Percentiles rank a stretch among this genome's conserved stretches.
Evolutionary conservation across 2,113 vertebrate genomes (phyloP).

Genomic region (Eidolon helvum): DNA sequence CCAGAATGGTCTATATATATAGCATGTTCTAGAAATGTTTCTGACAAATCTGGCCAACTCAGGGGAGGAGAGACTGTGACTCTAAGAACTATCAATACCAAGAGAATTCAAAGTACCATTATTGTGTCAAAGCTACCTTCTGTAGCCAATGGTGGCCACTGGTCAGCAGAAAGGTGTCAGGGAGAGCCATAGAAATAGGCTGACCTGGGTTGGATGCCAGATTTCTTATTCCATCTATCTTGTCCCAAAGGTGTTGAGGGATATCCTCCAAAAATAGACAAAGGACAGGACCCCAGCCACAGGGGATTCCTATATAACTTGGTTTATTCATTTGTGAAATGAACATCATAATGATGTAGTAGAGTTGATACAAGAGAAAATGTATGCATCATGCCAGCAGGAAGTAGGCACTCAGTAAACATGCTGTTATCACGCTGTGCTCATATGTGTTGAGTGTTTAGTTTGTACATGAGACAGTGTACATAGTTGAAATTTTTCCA

Average conservation of each 20-base stretch:
- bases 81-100: background rate
- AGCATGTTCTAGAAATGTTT: constrained; percentile 32
- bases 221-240: background rate
- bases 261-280: background rate
- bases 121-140: background rate
- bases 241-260: background rate
- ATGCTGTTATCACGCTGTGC: background rate
- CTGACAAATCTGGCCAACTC: constrained; percentile 33
- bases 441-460: background rate
- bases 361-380: background rate
- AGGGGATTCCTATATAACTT: background rate
- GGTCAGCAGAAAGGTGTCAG: background rate
- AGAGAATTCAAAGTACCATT: background rate
- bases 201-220: background rate
- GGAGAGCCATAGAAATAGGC: background rate
- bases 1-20: constrained; percentile 9
- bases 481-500: background rate
- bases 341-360: background rate
- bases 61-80: constrained; percentile 8
- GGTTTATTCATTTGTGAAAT: constrained; percentile 34
- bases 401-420: background rate
- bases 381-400: background rate
- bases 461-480: background rate
- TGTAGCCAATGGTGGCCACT: background rate
- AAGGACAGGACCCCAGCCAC: background rate